These are phyloP conservation scores for Clepsis dumicolana DNA, from an alignment of 2,888 invertebrate species.

Conservation along the genomic window DNA sequence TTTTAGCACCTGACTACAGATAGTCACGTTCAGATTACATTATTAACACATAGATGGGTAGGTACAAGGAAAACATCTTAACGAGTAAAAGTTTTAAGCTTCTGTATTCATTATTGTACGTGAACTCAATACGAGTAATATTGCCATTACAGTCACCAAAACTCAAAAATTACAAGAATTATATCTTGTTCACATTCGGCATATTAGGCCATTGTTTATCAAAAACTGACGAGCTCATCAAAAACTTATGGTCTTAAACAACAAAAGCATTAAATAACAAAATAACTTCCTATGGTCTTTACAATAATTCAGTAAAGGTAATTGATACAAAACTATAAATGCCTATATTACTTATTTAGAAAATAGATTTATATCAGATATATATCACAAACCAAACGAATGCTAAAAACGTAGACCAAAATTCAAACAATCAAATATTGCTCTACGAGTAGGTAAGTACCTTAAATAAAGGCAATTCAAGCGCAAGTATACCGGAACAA, in stretches of 20 bases:
- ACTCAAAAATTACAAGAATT: background rate
- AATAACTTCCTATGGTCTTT: background rate
- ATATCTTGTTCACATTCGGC: background rate
- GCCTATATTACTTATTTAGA: slow-evolving; percentile 13
- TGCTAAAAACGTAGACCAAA: background rate
- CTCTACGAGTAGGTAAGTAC: background rate
- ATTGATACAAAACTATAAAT: slow-evolving; percentile 15
- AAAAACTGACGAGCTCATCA: background rate
- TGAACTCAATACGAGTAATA: too few species aligned
- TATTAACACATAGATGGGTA: background rate
- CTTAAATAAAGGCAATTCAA: background rate
- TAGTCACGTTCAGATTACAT: too few species aligned
- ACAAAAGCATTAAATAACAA: slow-evolving; percentile 9
- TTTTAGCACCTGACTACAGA: too few species aligned
- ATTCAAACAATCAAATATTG: background rate
- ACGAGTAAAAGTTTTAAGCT: background rate
- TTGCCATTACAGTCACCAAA: background rate
- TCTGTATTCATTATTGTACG: background rate
- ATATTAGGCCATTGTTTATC: background rate
- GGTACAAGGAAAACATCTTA: background rate
- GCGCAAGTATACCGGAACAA: too few species aligned
- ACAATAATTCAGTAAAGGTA: background rate
- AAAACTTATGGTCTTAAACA: background rate
- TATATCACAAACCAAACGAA: slow-evolving; percentile 17
- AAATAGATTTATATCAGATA: slow-evolving; percentile 7